A percentile compares a stretch with the other conserved stretches of the same genome.
Conservation (phyloP, 2,888 invertebrate genomes). For the Coelopa pilipes region DNA sequence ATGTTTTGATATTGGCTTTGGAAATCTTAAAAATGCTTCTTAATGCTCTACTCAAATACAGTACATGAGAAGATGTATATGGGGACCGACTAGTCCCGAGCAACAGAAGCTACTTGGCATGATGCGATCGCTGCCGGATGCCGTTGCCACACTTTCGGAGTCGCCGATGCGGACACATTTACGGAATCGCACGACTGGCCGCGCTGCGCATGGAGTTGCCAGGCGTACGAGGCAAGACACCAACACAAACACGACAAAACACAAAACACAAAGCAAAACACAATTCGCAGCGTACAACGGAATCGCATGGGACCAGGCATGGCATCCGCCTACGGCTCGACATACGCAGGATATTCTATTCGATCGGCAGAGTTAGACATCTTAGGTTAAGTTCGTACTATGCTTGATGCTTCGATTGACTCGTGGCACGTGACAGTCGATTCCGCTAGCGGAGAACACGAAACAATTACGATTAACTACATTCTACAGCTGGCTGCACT, state of each 20-base stretch:
- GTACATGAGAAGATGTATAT: too few species aligned
- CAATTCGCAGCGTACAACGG: slow-evolving; percentile 11
- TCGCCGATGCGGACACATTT: too few species aligned
- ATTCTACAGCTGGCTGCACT: too few species aligned
- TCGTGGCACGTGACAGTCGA: too few species aligned
- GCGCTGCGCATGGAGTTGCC: neutral
- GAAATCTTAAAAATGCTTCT: neutral
- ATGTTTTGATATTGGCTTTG: too few species aligned
- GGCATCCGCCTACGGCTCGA: neutral
- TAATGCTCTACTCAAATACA: too few species aligned
- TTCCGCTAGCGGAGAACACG: too few species aligned
- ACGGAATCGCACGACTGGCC: neutral
- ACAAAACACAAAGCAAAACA: slow-evolving; percentile 19
- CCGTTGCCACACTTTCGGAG: neutral
- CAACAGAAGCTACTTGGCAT: too few species aligned
- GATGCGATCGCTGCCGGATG: neutral
- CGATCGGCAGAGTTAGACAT: neutral
- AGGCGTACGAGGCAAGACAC: neutral
- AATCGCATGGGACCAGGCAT: slow-evolving; percentile 4
- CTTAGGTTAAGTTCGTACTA: neutral
- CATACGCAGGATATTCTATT: neutral
- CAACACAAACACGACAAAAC: too few species aligned
- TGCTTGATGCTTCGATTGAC: neutral
- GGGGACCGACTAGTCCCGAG: too few species aligned
- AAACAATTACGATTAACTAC: too few species aligned